Base-by-base conservation (phyloP, 2,888 invertebrate species). In the Lepidonotus clava region DNA sequence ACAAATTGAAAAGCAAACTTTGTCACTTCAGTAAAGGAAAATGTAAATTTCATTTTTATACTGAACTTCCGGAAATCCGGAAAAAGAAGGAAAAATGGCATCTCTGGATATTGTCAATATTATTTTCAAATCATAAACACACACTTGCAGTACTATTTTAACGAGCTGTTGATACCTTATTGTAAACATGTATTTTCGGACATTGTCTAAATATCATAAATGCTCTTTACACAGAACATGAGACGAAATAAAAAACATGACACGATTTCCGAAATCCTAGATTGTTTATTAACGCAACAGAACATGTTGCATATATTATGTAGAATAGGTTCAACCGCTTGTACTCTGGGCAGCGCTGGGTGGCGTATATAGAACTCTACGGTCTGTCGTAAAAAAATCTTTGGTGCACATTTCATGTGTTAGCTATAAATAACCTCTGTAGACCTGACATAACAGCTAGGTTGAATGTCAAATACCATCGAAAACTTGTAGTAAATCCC, bases 391-490 rank as follows among this genome's bases (percentile, higher is more conserved):
- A 8, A 28, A 61, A 61, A 46, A 4, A 61, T 61, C 61, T 61
- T 61, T 61, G 61, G 61, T 61, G 61, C 61, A 61, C 61, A 61
- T 61, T 61, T 61, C 28, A 61, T 61, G 61, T 61, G 61, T 61
- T 18, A 61, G 24, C 61, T 61, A 61, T 61, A 61, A 61, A 61
- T 61, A 5, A 61, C 61, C 11, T 61, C n/a, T 11, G 28, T 1
- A n/a, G 11, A 61, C 28, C 61, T 32, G 28, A 61, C 61, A 8
- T 61, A 24, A 24, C 28, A 61, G 28, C 61, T 61, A 4, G 2
- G 24, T 61, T 28, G 61, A 61, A 61, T 61, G 61, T 32, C 5
- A 61, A 28, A 11, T 4, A 2, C 14, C 11, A 32, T 28, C 24
- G 28, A 61, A 61, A 18, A 18, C 18, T 5, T 56, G 8, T 56